phyloP scores from a whole-genome alignment of 2,888 invertebrate species.

The Hirudinaria manillensis region DNA sequence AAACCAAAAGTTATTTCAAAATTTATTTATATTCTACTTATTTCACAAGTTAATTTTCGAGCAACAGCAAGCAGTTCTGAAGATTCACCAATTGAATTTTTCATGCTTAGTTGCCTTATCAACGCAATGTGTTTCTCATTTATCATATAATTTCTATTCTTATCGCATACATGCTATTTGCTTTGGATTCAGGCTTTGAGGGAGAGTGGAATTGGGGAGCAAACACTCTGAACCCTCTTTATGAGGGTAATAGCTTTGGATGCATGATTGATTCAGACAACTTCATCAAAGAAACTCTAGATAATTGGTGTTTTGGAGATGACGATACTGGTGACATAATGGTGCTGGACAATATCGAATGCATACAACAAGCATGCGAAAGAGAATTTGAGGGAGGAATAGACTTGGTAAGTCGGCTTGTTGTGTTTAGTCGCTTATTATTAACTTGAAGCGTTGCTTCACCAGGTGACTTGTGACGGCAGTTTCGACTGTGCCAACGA shows the following conservation, averaged over 20 bases:
- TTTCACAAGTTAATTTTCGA: too few relatives aligned
- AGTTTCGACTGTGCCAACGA: constrained; percentile 78
- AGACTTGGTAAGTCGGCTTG: constrained; percentile 42
- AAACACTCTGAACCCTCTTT: constrained; percentile 81
- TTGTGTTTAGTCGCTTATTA: constrained; percentile 28
- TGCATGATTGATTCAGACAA: constrained; percentile 78
- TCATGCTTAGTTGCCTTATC: too few relatives aligned
- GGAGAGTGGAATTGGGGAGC: constrained; percentile 78
- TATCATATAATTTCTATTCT: too few relatives aligned
- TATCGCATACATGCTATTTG: too few relatives aligned
- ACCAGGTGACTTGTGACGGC: constrained; percentile 82
- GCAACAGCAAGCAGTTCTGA: too few relatives aligned
- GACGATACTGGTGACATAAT: constrained; percentile 82
- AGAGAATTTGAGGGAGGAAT: constrained; percentile 36
- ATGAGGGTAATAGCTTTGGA: constrained; percentile 73
- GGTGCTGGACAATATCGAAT: constrained; percentile 64
- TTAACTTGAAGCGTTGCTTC: too few relatives aligned
- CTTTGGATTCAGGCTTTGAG: constrained; percentile 38
- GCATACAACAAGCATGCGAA: constrained; percentile 53
- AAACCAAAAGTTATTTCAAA: too few relatives aligned
- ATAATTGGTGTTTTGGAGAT: constrained; percentile 78
- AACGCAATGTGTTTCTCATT: too few relatives aligned
- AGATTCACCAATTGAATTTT: too few relatives aligned
- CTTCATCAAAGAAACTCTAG: constrained; percentile 66
- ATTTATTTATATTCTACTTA: too few relatives aligned